Percentiles rank a stretch among this genome's conserved stretches.
Evolutionary conservation across 2,888 invertebrate genomes (phyloP).

Genomic region (Hesperia comma): DNA sequence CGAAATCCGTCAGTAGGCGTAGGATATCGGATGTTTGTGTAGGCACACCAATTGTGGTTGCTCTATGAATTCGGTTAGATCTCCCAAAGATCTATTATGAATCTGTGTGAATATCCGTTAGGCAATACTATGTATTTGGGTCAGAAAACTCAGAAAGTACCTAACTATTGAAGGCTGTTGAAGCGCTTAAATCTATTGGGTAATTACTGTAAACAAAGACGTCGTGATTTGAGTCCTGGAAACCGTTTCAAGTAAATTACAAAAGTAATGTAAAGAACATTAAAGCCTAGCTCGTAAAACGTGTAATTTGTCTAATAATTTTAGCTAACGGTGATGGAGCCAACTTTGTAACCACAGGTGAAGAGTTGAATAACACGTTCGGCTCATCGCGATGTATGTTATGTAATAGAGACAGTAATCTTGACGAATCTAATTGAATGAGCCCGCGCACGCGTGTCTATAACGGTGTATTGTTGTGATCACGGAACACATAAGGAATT

Average conservation of each 20-base stretch:
- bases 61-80: not conserved
- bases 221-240: constrained; percentile 3
- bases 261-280: constrained; percentile 20
- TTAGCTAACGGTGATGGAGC: constrained; percentile 61
- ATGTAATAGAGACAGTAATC: constrained; percentile 69
- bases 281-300: constrained; percentile 20
- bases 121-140: constrained; percentile 2
- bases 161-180: constrained; percentile 16
- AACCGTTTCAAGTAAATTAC: constrained; percentile 23
- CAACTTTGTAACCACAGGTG: constrained; percentile 65
- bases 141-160: constrained; percentile 4
- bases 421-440: constrained; percentile 66
- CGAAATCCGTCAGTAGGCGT: constrained; percentile 2
- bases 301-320: constrained; percentile 14
- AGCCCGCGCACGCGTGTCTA: constrained; percentile 61
- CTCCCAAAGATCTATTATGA: not conserved
- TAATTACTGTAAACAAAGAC: constrained; percentile 2
- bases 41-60: constrained; percentile 4
- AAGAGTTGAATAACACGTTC: constrained; percentile 70
- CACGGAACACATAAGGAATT: constrained; percentile 63
- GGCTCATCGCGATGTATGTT: constrained; percentile 67
- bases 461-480: constrained; percentile 73
- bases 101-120: not conserved
- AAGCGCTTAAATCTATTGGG: constrained; percentile 15
- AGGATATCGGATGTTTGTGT: constrained; percentile 4